Base-by-base conservation (phyloP, 2,888 invertebrate genomes). In the Meiosimyza decipiens region DNA sequence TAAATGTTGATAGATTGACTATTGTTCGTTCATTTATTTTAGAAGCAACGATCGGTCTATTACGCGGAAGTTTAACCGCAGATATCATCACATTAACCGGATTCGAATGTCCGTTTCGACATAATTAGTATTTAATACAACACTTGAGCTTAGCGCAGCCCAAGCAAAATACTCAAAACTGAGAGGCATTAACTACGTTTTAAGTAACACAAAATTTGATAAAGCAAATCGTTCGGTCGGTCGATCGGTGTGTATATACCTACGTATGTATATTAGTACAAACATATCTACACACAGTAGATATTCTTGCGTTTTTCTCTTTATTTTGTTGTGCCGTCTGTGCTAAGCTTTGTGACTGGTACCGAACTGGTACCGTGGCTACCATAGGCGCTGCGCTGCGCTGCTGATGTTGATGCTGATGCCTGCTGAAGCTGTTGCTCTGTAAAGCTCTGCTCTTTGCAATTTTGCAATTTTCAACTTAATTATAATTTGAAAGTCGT, bases 401-500 rank as follows among this genome's bases (percentile, higher is more conserved):
- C 12, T 22, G 67, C 47, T 55, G 52, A 3, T 13, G 51, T 4
- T 22, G 66, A 52, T 54, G 55, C 13, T 13, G 52, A 11, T 16
- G 51, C 52, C 9, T 6, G 40, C 40, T 52, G 28, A 15, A 15
- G 59, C 18, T 51, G 49, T 18, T 22, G 33, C 54, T n/a, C 66
- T 54, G 51, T 68, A 49, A 51, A 64, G 64, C 50, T 66, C 64
- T 9, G 49, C 64, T 50, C 50, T 64, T 9, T 40, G 40, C 40
- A 40, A 40, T 16, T n/a, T 50, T 50, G 64, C 64, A 13, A n/a
- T 51, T 73, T 73, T 70, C 47, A 70, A 65, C 65, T 69, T 55
- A 70, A 62, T 66, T 57, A 60, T 59, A 70, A 59, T 60, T 70
- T 62, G 73, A 66, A 70, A 73, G 65, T 66, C 73, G 70, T 73